Base-by-base conservation (phyloP, 2,113 vertebrate genomes). In the Hypomesus transpacificus region DNA sequence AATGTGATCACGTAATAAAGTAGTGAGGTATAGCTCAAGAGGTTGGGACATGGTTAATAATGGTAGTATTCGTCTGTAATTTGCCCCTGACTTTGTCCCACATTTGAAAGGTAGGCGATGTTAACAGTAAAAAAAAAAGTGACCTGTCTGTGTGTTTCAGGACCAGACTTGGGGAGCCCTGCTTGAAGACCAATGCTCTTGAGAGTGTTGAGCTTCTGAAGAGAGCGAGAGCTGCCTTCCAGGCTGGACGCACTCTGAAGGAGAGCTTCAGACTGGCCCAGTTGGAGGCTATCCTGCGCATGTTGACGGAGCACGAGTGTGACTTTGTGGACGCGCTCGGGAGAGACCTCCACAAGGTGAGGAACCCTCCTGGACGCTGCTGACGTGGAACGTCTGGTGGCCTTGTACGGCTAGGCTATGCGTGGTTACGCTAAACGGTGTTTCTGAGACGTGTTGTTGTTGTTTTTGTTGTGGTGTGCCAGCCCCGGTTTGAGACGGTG, bases 401-500 rank as follows among this genome's bases (percentile, higher is more conserved):
- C 52, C 13, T 3, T 56, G 53, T 56, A 18, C n/a, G 5, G 31
- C 4, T 0, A n/a, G 31, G 6, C 31, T 18, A 52, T 39, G 0
- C 7, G 13, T 26, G 52, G 1, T 21, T 13, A n/a, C 17, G 26
- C 17, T 13, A 3, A 46, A 39, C 1, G 6, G 13, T 22, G 57
- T 71, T n/a, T 28, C 9, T 9, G 28, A 18, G 34, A 16, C 52
- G 14, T 46, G 26, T 9, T 58, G n/a, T 31, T 26, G 24, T 26
- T 26, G 24, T 18, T 7, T 7, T 60, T 20, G 9, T 2, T 11
- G 11, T 20, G 53, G 72, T 51, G 51, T 22, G 63, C 31, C 69
- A 93, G 91, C 90, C 90, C 53, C 82, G 86, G 31, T 93, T 93
- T 85, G 92, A 92, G 86, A 90, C 91, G 0, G 76, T 93, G 65